Percentiles rank a stretch among this genome's conserved stretches.
These are phyloP conservation scores for Coptodon bakossiorum DNA, from an alignment of 2,113 vertebrate genomes.

Conservation along the genomic window DNA sequence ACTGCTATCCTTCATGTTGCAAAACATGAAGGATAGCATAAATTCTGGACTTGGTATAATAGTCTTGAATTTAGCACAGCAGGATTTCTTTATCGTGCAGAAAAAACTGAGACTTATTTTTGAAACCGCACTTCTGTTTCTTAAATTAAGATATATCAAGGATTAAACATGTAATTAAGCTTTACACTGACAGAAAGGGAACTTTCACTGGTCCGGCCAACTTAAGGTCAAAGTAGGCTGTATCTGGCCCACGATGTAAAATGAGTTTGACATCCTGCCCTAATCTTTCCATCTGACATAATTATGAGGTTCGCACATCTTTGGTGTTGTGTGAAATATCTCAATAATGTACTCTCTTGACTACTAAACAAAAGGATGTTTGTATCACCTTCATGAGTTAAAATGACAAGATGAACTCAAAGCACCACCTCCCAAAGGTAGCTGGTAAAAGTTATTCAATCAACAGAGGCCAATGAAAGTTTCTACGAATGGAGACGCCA, in stretches of 20 bases:
- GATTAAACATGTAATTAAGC: not conserved
- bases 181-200: not conserved
- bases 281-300: not conserved
- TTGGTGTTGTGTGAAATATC: not conserved
- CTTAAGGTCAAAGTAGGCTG: not conserved
- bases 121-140: not conserved
- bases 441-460: not conserved
- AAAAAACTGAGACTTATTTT: not conserved
- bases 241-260: not conserved
- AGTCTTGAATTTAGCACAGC: not conserved
- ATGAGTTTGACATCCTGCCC: not conserved
- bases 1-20: not conserved
- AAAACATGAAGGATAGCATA: not conserved
- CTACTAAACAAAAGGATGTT: not conserved
- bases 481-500: fast-evolving
- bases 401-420: not conserved
- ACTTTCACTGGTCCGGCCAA: not conserved
- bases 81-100: not conserved
- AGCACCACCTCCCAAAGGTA: not conserved
- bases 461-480: not conserved
- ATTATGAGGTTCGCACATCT: not conserved
- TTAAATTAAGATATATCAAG: not conserved
- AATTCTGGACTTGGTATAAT: not conserved
- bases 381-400: not conserved
- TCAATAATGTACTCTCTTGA: not conserved